Evolutionary conservation across 1,140 invertebrate genomes (phyloP).

Genomic region (Bombyx mandarina): DNA sequence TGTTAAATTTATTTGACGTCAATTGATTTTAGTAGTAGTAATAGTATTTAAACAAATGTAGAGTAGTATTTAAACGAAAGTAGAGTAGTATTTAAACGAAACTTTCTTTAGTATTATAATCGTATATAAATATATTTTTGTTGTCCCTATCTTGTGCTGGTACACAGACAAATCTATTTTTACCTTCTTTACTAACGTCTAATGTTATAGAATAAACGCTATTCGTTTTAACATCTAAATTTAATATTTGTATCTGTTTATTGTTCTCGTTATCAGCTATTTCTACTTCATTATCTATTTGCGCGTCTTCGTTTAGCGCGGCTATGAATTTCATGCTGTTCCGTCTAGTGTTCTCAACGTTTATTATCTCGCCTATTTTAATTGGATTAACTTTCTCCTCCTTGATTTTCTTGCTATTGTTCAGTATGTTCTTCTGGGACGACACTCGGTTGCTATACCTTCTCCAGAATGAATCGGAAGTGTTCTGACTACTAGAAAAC

Average conservation of each 20-base stretch:
- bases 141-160: slow-evolving; percentile 41
- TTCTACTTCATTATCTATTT: slow-evolving; percentile 22
- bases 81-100: slow-evolving; percentile 34
- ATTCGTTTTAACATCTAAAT: slow-evolving; percentile 63
- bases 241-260: slow-evolving; percentile 66
- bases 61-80: no score
- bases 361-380: slow-evolving; percentile 65
- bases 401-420: slow-evolving; percentile 36
- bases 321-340: slow-evolving; percentile 68
- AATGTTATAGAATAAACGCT: slow-evolving; percentile 62
- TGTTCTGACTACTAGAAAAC: slow-evolving; percentile 67
- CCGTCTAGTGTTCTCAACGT: slow-evolving; percentile 61
- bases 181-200: slow-evolving; percentile 54
- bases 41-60: no score
- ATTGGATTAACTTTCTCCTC: slow-evolving; percentile 38
- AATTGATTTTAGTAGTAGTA: no score
- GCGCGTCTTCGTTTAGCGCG: slow-evolving; percentile 49
- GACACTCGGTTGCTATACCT: slow-evolving; percentile 64
- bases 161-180: slow-evolving; percentile 51
- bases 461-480: slow-evolving; percentile 67
- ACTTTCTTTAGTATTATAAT: slow-evolving; percentile 65
- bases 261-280: slow-evolving; percentile 38
- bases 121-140: slow-evolving; percentile 66
- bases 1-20: no score
- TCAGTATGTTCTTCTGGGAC: slow-evolving; percentile 54